Base-by-base conservation (phyloP, 2,797 vertebrate species). In the Austrolebias charrua region DNA sequence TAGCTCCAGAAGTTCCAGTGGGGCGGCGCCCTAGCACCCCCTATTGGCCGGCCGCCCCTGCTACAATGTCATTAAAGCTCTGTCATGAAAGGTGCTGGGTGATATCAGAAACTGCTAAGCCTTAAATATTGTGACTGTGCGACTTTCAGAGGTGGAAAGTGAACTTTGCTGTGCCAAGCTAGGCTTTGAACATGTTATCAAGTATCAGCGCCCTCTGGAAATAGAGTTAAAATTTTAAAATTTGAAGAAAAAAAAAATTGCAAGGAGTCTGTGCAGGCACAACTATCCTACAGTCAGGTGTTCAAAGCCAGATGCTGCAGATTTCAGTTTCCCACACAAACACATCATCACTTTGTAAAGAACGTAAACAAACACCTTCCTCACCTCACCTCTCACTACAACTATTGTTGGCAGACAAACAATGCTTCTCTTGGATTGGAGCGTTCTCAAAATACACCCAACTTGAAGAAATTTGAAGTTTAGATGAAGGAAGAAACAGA, bases 351-450 rank as follows among this genome's bases (percentile, higher is more conserved):
- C 65, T 65, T 65, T 51, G 75, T 82, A 81, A 87, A 76, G 81
- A 85, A 75, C 79, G 78, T 82, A 79, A 88, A 77, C 84, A 85
- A 78, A 78, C 60, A 56, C 46, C 62, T 33, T 66, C 66, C 61
- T 35, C 33, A 33, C 33, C 33, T 72, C 60, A 60, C 56, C 65
- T 81, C 57, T 52, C 48, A 69, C 63, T 79, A 71, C 74, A 66
- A 69, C 56, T 72, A 9, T n/a, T 45, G 47, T 43, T 24, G 68
- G 65, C 69, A 19, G 29, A 40, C 53, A 11, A 40, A 11, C 4
- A 11, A 40, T 40, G 11, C 38, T 40, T 16, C 16, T n/a, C 65
- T 78, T 38, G 44, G 58, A 82, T 79, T 56, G 40, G n/a, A 44
- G 63, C 54, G 60, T 55, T 70, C 62, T 78, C 59, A 54, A 72